These are phyloP conservation scores for Urocitellus parryii DNA, from an alignment of 2,113 vertebrate genomes.

Conservation along the genomic window DNA sequence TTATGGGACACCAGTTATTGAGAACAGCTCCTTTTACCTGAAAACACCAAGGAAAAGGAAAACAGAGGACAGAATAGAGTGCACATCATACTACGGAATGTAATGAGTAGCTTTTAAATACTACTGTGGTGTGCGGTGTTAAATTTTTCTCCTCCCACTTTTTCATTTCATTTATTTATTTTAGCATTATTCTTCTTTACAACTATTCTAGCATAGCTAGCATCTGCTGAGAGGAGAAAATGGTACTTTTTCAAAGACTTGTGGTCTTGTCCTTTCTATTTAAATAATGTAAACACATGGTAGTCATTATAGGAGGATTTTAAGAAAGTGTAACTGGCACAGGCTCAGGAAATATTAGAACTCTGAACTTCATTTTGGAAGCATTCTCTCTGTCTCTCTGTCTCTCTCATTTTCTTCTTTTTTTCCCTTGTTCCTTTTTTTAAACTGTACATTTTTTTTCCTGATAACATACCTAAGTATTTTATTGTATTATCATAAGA, in stretches of 20 bases:
- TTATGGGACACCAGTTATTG: background rate
- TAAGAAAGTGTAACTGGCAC: background rate
- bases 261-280: background rate
- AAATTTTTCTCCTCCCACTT: background rate
- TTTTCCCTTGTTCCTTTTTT: background rate
- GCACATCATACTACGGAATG: background rate
- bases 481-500: background rate
- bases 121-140: background rate
- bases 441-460: no score
- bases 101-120: slow-evolving; percentile 12
- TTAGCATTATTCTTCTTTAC: background rate
- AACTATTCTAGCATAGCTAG: background rate
- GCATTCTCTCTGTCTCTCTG: background rate
- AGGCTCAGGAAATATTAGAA: background rate
- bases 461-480: background rate
- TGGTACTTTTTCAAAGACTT: background rate
- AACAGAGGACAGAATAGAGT: background rate
- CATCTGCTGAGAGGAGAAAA: background rate
- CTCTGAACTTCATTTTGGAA: background rate
- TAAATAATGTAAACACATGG: background rate
- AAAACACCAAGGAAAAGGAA: background rate
- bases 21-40: background rate
- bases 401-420: background rate
- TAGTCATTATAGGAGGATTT: background rate
- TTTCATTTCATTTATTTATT: background rate